Base-by-base conservation (phyloP, 2,797 vertebrate species). In the Acomys russatus region DNA sequence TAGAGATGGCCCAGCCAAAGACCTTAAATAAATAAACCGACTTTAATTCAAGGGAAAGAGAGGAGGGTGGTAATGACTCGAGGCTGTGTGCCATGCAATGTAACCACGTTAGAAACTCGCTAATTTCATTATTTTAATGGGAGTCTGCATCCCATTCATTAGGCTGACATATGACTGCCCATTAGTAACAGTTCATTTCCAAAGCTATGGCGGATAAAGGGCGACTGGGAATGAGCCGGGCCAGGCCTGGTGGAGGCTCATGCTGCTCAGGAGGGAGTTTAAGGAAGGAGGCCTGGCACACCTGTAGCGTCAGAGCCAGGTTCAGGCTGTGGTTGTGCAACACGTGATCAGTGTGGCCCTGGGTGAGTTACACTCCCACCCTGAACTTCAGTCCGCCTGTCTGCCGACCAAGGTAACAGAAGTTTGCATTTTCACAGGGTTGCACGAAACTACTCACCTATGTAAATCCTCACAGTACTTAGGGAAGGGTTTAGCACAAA, bases 141-240 rank as follows among this genome's bases (percentile, higher is more conserved):
- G 94, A 98, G 96, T 96, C 97, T 98, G 97, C 93, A 92, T 98
- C 97, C 96, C 97, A 98, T 98, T 98, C 98, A 98, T 98, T 98
- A 98, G 98, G 97, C 97, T 98, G 98, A 98, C 98, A 98, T 98
- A 98, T 96, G 98, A 98, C 96, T 98, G 35, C 91, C 96, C 98
- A 98, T 99, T 99, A 98, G 98, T 97, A 98, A 98, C 98, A 98
- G 98, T 97, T 98, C 90, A 2, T 98, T 98, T 98, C 98, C 98
- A 98, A 98, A 98, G 98, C 97, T 97, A 78, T 96, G 95, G 98
- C 97, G 97, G 98, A 96, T 97, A 98, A 98, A 98, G 97, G 94
- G 97, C 98, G 98, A 98, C 98, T 98, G 98, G 98, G 97, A 98
- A 98, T 98, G 98, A 98, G 98, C 93, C 95, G 97, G 97, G 96